phyloP scores from a whole-genome alignment of 2,797 vertebrate species.

The Molothrus ater region DNA sequence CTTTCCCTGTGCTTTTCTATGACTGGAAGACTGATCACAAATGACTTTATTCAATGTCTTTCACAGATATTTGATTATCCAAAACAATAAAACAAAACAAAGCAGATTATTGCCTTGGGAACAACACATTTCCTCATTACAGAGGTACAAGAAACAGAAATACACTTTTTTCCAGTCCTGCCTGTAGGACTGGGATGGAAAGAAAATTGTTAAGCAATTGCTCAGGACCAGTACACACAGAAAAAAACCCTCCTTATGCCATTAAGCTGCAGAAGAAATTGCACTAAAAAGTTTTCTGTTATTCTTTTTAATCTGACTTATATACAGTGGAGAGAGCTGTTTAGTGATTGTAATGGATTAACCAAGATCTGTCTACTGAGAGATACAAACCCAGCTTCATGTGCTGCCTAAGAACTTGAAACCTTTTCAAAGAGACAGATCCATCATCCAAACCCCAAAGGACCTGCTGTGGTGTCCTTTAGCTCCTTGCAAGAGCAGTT shows the following conservation, averaged over 20 bases:
- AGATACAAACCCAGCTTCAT: neutral
- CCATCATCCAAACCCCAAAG: neutral
- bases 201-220: neutral
- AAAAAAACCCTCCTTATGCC: neutral
- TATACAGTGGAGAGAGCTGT: neutral
- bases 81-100: constrained; percentile 45
- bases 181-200: neutral
- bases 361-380: neutral
- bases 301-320: neutral
- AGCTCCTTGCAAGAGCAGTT: neutral
- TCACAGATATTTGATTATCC: constrained; percentile 43
- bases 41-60: constrained; percentile 48
- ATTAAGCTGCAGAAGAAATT: neutral
- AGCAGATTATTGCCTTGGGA: constrained; percentile 16
- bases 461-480: neutral
- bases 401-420: neutral
- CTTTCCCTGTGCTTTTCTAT: constrained; percentile 6
- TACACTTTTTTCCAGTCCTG: neutral
- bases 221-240: neutral
- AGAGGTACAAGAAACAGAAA: constrained; percentile 1
- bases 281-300: neutral
- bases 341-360: neutral
- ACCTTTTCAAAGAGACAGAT: neutral
- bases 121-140: neutral
- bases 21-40: constrained; percentile 35